Conservation (phyloP, 2,113 vertebrate species). For the Gnathonemus longibarbis region DNA sequence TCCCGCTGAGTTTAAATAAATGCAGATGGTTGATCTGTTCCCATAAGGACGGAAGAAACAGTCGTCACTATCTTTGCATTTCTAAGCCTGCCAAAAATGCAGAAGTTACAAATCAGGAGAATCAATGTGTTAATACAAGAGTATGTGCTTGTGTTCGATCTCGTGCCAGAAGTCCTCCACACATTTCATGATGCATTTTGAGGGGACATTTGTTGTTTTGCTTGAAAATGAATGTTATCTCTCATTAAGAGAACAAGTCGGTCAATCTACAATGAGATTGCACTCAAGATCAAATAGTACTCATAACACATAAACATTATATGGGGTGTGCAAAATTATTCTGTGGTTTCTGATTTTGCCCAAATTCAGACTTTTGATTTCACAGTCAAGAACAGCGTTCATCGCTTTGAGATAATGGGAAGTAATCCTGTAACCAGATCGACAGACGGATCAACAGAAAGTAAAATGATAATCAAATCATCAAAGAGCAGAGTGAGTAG, state of each 20-base stretch:
- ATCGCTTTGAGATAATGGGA: background rate
- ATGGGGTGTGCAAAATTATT: background rate
- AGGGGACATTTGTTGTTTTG: background rate
- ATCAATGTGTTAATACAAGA: background rate
- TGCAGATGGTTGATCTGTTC: background rate
- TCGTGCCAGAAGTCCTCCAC: too few relatives aligned
- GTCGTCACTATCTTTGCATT: background rate
- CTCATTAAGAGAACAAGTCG: background rate
- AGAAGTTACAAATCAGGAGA: background rate
- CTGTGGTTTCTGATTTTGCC: background rate
- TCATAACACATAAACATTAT: background rate
- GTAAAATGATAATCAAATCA: background rate
- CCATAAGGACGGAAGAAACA: background rate
- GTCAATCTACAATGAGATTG: background rate
- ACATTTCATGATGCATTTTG: background rate
- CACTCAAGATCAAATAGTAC: background rate
- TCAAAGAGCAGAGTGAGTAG: background rate
- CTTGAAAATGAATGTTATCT: background rate
- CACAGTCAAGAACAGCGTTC: background rate
- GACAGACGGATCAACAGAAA: background rate
- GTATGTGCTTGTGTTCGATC: background rate
- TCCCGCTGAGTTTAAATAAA: background rate
- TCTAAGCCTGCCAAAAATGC: background rate
- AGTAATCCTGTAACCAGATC: too few relatives aligned
- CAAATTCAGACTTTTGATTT: background rate